A percentile compares a stretch with the other conserved stretches of the same genome.
These are phyloP conservation scores for Calephelis virginiensis DNA, from an alignment of 1,140 invertebrate genomes.

Conservation along the genomic window DNA sequence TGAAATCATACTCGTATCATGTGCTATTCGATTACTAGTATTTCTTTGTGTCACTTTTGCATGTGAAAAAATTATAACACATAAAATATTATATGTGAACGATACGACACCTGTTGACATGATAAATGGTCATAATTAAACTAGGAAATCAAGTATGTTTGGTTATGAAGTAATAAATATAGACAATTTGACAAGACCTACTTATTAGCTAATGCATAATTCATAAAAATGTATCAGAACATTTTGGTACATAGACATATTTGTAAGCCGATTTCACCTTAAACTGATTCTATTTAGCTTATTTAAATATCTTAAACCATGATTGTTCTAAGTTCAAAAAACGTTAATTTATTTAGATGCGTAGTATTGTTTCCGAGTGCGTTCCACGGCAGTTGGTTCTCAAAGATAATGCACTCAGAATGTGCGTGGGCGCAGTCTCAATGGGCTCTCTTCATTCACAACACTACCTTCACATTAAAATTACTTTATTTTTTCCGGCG, in stretches of 20 bases:
- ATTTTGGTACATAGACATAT: constrained; percentile 27
- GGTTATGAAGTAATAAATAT: not conserved
- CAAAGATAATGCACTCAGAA: constrained; percentile 42
- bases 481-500: constrained; percentile 67
- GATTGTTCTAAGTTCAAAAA: constrained; percentile 59
- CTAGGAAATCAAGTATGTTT: not conserved
- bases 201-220: constrained; percentile 27
- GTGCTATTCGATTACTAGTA: too few relatives aligned
- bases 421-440: constrained; percentile 69
- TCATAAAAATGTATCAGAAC: constrained; percentile 28
- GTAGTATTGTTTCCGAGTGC: constrained; percentile 53
- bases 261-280: constrained; percentile 48
- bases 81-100: not conserved
- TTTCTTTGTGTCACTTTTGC: too few relatives aligned
- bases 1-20: too few relatives aligned
- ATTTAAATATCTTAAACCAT: constrained; percentile 64
- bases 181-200: not conserved
- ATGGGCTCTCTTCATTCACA: constrained; percentile 75
- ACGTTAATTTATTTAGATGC: constrained; percentile 51
- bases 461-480: constrained; percentile 72
- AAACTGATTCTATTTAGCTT: constrained; percentile 49
- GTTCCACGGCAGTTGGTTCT: constrained; percentile 38
- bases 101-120: constrained; percentile 2
- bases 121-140: not conserved
- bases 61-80: not conserved